A percentile compares a stretch with the other conserved stretches of the same genome.
Evolutionary conservation across 2,888 invertebrate genomes (phyloP).

Genomic region (Melipona beecheii): DNA sequence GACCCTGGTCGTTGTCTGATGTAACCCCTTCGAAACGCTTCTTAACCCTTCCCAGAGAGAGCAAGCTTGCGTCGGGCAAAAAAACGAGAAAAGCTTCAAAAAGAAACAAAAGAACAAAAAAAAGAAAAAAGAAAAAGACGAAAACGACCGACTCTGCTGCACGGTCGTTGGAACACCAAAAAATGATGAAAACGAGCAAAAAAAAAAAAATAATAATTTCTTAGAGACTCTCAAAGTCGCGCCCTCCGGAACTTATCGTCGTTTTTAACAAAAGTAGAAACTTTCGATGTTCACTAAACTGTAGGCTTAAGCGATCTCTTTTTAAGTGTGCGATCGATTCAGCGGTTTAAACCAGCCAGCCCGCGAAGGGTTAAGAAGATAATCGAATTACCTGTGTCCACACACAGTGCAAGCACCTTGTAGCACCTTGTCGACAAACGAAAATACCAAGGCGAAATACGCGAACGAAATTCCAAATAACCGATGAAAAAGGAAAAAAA

Average conservation of each 20-base stretch:
- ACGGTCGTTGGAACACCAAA: slow-evolving; percentile 1
- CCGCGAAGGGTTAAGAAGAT: slow-evolving; percentile 41
- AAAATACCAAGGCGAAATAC: not conserved
- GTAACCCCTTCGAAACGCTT: slow-evolving; percentile 31
- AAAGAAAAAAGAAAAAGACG: not conserved
- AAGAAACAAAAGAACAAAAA: not conserved
- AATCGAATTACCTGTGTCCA: slow-evolving; percentile 5
- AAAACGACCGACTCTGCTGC: not conserved
- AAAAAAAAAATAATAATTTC: not conserved
- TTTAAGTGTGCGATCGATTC: slow-evolving; percentile 24
- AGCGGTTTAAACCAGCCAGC: slow-evolving; percentile 21
- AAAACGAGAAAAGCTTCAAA: not conserved
- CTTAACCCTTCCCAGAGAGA: slow-evolving; percentile 35
- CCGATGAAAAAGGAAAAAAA: not conserved
- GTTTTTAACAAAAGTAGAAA: slow-evolving; percentile 25
- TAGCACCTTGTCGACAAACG: slow-evolving; percentile 1
- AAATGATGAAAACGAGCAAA: not conserved
- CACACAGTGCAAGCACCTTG: too few relatives aligned
- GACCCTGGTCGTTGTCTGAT: slow-evolving; percentile 67
- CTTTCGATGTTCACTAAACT: slow-evolving; percentile 30
- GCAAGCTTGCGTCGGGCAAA: not conserved
- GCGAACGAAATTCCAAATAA: not conserved
- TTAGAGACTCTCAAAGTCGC: slow-evolving; percentile 3
- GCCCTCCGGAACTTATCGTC: slow-evolving; percentile 9
- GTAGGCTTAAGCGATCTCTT: slow-evolving; percentile 35